Evolutionary conservation across 2,113 vertebrate genomes (phyloP).

Genomic region (Sisor rabdophorus): DNA sequence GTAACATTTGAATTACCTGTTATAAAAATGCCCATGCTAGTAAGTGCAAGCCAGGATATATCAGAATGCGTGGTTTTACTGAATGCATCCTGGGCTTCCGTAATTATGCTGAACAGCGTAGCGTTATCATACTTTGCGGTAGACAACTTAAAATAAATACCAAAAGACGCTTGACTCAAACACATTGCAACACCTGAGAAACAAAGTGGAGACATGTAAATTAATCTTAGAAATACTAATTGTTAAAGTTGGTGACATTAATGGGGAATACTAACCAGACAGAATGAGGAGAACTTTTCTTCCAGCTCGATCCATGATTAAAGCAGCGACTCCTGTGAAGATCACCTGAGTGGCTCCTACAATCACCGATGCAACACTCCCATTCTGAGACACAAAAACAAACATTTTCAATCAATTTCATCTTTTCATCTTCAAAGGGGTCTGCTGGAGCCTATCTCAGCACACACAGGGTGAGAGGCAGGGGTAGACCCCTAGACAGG

Average conservation of each 20-base stretch:
- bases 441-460: no score
- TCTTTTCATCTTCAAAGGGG: no score
- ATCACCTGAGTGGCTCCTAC: constrained; percentile 81
- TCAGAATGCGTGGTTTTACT: constrained; percentile 30
- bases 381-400: constrained; percentile 67
- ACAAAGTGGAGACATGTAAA: background rate
- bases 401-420: no score
- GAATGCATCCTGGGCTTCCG: constrained; percentile 10
- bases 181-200: constrained; percentile 78
- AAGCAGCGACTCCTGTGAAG: constrained; percentile 79
- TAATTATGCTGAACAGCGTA: constrained; percentile 36
- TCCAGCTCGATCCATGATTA: constrained; percentile 85
- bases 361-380: constrained; percentile 78
- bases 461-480: no score
- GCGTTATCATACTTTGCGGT: constrained; percentile 54
- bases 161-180: constrained; percentile 76
- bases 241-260: background rate
- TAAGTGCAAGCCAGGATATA: constrained; percentile 82
- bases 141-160: constrained; percentile 80
- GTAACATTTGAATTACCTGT: constrained; percentile 64
- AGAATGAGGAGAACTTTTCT: constrained; percentile 80
- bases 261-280: constrained; percentile 72
- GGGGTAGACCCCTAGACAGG: no score
- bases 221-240: background rate
- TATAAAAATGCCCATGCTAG: constrained; percentile 84